Evolutionary conservation across 1,140 invertebrate genomes (phyloP).

Genomic region (Patella vulgata): DNA sequence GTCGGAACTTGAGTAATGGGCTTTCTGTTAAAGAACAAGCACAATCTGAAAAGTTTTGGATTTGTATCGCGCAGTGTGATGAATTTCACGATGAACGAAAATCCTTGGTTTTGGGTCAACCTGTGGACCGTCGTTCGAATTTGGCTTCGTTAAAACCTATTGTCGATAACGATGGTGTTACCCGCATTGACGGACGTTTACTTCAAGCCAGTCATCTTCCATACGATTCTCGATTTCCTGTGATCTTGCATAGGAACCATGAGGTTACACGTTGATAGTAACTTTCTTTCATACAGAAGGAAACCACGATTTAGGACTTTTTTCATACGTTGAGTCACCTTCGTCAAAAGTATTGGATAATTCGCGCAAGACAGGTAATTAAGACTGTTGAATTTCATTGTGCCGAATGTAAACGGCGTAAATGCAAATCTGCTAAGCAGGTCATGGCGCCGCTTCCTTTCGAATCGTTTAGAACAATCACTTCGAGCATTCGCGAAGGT

Average conservation of each 20-base stretch:
- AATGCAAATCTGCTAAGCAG: slow-evolving; percentile 2
- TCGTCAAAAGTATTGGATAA: slow-evolving; percentile 14
- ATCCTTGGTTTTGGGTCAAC: neutral
- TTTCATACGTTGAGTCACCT: slow-evolving; percentile 12
- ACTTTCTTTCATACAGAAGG: neutral
- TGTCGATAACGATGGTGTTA: slow-evolving; percentile 13
- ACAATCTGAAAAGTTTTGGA: slow-evolving; percentile 5
- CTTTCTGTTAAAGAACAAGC: no score
- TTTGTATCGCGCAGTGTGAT: neutral
- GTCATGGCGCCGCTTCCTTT: slow-evolving; percentile 22
- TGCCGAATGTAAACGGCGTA: slow-evolving; percentile 10
- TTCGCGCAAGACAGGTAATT: slow-evolving; percentile 15
- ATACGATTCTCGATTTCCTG: slow-evolving; percentile 13
- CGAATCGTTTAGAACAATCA: slow-evolving; percentile 13
- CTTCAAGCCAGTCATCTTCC: slow-evolving; percentile 1
- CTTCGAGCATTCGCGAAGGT: no score
- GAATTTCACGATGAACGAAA: neutral
- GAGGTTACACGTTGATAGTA: slow-evolving; percentile 5
- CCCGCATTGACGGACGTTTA: slow-evolving; percentile 6
- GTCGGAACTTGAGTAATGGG: no score
- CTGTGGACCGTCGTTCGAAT: neutral
- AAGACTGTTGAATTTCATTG: slow-evolving; percentile 12
- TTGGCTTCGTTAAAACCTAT: slow-evolving; percentile 7
- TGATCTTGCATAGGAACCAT: slow-evolving; percentile 3
- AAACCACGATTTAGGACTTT: slow-evolving; percentile 10